Evolutionary conservation across 2,888 invertebrate genomes (phyloP), one percentile per base, ranked within the genome.

Genomic region (Escarpia spicata): DNA sequence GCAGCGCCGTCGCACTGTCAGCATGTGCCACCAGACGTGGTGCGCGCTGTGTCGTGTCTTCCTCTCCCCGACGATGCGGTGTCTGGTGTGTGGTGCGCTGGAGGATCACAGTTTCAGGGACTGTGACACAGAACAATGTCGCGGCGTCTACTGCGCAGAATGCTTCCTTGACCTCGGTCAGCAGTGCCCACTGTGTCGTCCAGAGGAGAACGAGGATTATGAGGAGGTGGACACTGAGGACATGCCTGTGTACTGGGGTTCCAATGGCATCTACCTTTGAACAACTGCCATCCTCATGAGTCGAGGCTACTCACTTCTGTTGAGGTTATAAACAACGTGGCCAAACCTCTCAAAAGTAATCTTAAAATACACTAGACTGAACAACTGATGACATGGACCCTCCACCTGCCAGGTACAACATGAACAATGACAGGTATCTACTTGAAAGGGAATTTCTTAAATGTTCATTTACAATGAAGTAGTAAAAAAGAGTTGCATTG

Each of bases 121-220:
- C 92, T 94, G 94, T 91, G 93, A 93, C 91, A 94, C 94, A 26
- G 94, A 94, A 37, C 90, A 92, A 37, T 94, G 94, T 91, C 31
- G 45, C 19, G 94, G 94, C 44, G 92, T 93, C 31, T 94, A 94
- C 92, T 94, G 94, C 92, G 90, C 92, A 8, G 93, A 93, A 58
- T 94, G 94, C 90, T 94, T 91, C 89, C 92, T 93, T 31, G 94
- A 94, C 92, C 93, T 94, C 45, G 93, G 92, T 26, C 91, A 92
- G n/a, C 45, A 93, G 43, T 94, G 94, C 91, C 94, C 94, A 10
- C 93, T 94, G 58, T 94, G 94, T 90, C 93, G 93, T 26, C 93
- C 93, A 52, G 93, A 92, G 12, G 43, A 44, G 89, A 93, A 93
- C 44, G 92, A 93, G 90, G 92, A 92, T 44, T 93, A 94, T 90